Evolutionary conservation across 1,140 invertebrate genomes (phyloP).

Genomic region (Drosophila gunungcola): DNA sequence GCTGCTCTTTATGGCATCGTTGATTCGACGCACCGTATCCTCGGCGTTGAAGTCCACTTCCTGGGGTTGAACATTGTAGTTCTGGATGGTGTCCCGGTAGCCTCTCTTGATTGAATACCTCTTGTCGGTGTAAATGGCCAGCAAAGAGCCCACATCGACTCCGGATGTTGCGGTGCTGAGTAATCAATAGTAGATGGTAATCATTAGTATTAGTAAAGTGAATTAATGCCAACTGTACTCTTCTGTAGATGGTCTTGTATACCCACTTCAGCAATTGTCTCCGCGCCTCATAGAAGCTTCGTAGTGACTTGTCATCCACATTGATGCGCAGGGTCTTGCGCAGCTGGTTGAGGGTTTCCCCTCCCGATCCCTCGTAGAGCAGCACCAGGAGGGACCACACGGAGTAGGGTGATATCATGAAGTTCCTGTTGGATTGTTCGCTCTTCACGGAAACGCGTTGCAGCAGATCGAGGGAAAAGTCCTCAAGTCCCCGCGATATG

Average conservation of each 20-base stretch:
- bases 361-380: conserved; percentile 86
- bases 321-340: conserved; percentile 85
- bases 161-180: conserved; percentile 67
- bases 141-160: conserved; percentile 69
- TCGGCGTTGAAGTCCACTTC: conserved; percentile 87
- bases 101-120: conserved; percentile 54
- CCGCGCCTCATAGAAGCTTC: conserved; percentile 70
- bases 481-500: conserved; percentile 57
- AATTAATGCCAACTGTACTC: too few relatives aligned
- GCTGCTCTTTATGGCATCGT: conserved; percentile 87
- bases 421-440: conserved; percentile 61
- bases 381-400: conserved; percentile 87
- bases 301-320: conserved; percentile 67
- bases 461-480: conserved; percentile 65
- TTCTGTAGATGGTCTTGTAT: too few relatives aligned
- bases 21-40: conserved; percentile 86
- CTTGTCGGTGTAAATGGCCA: conserved; percentile 65
- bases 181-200: too few relatives aligned
- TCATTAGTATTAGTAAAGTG: background rate
- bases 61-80: conserved; percentile 87
- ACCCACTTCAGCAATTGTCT: conserved; percentile 85
- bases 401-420: conserved; percentile 88
- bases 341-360: conserved; percentile 86
- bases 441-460: conserved; percentile 35
- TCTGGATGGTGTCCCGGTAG: conserved; percentile 75